Evolutionary conservation across 2,888 invertebrate species (phyloP).

Genomic region (Odontocolon sp.): DNA sequence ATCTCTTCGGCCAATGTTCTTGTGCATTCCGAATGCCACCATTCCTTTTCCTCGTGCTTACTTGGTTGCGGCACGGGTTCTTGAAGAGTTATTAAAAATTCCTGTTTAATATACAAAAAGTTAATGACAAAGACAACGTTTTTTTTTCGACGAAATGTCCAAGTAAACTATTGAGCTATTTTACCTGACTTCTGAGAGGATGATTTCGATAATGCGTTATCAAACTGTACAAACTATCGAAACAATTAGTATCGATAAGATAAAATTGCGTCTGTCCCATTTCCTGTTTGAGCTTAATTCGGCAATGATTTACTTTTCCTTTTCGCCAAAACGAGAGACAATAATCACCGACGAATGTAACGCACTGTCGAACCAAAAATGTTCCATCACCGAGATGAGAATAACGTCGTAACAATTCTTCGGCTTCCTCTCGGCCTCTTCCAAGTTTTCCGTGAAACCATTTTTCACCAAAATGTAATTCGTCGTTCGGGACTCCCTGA

Average conservation of each 20-base stretch:
- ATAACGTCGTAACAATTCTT: conserved; percentile 86
- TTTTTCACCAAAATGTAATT: conserved; percentile 94
- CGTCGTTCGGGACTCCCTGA: conserved; percentile 89
- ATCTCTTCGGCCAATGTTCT: conserved; percentile 94
- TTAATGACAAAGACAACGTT: background rate
- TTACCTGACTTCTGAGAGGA: conserved; percentile 91
- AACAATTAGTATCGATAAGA: conserved; percentile 92
- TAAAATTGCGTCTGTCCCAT: conserved; percentile 94
- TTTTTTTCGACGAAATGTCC: background rate
- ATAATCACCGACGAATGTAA: conserved; percentile 97
- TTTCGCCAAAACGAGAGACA: conserved; percentile 97
- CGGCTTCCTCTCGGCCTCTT: conserved; percentile 89
- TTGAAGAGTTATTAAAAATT: conserved; percentile 92
- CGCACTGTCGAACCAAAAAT: conserved; percentile 95
- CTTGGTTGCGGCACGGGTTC: conserved; percentile 98
- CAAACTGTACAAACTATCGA: conserved; percentile 95
- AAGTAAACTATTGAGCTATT: conserved; percentile 39
- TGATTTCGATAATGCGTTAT: conserved; percentile 94
- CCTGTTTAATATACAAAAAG: conserved; percentile 79
- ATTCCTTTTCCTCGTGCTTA: conserved; percentile 95
- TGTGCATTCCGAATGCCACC: conserved; percentile 93
- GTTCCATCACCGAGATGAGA: conserved; percentile 94
- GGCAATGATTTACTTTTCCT: conserved; percentile 94
- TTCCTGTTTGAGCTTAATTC: conserved; percentile 94
- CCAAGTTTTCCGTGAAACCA: conserved; percentile 96